Evolutionary conservation across 2,888 invertebrate species (phyloP).

Genomic region (Sarcophaga rosellei): DNA sequence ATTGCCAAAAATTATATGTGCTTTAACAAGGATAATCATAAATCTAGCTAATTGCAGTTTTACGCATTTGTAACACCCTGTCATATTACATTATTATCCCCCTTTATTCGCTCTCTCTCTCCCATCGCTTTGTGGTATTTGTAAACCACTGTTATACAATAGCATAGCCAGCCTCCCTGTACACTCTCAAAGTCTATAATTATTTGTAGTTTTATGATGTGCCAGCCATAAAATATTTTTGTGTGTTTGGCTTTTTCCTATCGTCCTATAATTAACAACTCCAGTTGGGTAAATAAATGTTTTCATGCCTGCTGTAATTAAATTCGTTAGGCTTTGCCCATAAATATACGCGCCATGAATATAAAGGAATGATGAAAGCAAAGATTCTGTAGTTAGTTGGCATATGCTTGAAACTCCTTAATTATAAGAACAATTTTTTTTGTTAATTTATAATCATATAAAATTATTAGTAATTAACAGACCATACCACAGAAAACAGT

Average conservation of each 20-base stretch:
- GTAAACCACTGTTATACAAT: background rate
- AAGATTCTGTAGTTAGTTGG: too few relatives aligned
- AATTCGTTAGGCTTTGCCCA: conserved; percentile 46
- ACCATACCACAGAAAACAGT: too few relatives aligned
- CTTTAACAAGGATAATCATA: conserved; percentile 80
- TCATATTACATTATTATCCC: conserved; percentile 28
- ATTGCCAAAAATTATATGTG: conserved; percentile 78
- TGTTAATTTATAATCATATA: too few relatives aligned
- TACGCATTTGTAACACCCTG: conserved; percentile 68
- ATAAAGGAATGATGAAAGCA: too few relatives aligned
- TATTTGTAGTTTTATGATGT: conserved; percentile 51
- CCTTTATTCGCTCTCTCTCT: conserved; percentile 22
- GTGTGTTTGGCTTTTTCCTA: conserved; percentile 24
- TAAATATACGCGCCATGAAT: background rate
- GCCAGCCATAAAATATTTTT: conserved; percentile 39
- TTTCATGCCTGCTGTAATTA: conserved; percentile 58
- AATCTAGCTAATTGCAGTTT: conserved; percentile 80
- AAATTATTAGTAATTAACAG: too few relatives aligned
- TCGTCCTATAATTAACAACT: conserved; percentile 40
- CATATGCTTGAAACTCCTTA: too few relatives aligned
- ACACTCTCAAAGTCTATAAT: conserved; percentile 21
- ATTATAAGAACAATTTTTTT: too few relatives aligned
- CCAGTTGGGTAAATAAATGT: conserved; percentile 50
- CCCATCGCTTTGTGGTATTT: background rate
- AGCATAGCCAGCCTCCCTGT: conserved; percentile 68